phyloP scores from a whole-genome alignment of 2,113 vertebrate genomes.

The Eleginops maclovinus region DNA sequence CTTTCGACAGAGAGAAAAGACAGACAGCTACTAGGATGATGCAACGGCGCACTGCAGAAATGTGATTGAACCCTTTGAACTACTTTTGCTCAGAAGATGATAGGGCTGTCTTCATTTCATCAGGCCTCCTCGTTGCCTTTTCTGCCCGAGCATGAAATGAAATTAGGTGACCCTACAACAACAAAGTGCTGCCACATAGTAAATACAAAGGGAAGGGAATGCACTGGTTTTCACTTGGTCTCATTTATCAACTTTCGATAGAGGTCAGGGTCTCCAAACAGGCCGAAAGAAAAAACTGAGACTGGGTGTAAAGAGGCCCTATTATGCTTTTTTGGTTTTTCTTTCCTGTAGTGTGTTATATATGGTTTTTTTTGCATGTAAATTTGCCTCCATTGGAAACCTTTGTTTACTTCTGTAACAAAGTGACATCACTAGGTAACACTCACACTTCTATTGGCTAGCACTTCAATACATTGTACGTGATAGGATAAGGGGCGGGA shows the following conservation, averaged over 20 bases:
- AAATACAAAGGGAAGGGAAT: constrained; percentile 53
- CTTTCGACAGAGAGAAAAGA: neutral
- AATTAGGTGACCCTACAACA: constrained; percentile 71
- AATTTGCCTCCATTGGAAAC: too few relatives aligned
- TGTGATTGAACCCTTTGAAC: constrained; percentile 30
- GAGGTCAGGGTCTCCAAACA: constrained; percentile 42
- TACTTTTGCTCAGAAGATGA: constrained; percentile 47
- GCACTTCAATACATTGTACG: too few relatives aligned
- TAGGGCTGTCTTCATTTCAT: constrained; percentile 58
- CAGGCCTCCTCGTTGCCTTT: neutral
- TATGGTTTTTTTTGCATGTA: too few relatives aligned
- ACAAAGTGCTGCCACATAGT: constrained; percentile 53
- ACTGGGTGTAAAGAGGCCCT: too few relatives aligned
- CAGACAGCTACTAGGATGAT: constrained; percentile 7
- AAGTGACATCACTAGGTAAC: too few relatives aligned
- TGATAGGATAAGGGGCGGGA: too few relatives aligned
- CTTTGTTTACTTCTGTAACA: too few relatives aligned
- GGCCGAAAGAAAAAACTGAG: constrained; percentile 15
- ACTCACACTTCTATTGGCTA: too few relatives aligned
- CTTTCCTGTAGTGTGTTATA: too few relatives aligned
- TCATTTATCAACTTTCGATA: constrained; percentile 75
- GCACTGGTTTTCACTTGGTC: constrained; percentile 40
- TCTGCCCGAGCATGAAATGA: constrained; percentile 60
- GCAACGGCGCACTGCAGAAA: neutral
- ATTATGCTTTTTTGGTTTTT: too few relatives aligned